A percentile compares a stretch with the other conserved stretches of the same genome.
Conservation (phyloP, 2,113 vertebrate species). For the Sebastes fasciatus region DNA sequence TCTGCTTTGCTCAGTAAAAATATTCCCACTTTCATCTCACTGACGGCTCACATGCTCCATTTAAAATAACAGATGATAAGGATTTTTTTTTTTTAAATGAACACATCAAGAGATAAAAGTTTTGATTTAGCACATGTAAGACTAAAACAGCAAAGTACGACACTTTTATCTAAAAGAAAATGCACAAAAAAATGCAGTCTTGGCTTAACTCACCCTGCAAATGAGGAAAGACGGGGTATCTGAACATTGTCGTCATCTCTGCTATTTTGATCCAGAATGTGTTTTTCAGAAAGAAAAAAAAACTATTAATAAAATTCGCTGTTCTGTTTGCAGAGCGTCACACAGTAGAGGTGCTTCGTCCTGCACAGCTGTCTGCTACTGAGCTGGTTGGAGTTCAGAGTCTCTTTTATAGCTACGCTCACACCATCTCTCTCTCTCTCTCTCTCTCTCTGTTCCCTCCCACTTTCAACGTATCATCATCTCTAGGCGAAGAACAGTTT, state of each 20-base stretch:
- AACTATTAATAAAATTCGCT: not conserved
- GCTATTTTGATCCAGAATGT: conserved; percentile 20
- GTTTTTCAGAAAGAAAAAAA: conserved; percentile 26
- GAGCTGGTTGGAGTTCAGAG: conserved; percentile 63
- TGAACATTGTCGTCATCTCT: conserved; percentile 81
- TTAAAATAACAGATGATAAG: not conserved
- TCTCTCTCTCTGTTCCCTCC: conserved; percentile 4
- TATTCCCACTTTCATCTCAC: not conserved
- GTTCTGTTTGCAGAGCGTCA: conserved; percentile 35
- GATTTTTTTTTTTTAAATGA: conserved; percentile 19
- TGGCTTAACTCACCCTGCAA: conserved; percentile 81
- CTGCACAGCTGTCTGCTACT: conserved; percentile 63
- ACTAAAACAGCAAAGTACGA: not conserved
- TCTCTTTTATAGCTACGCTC: conserved; percentile 70
- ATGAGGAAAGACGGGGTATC: conserved; percentile 81
- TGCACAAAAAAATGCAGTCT: not conserved
- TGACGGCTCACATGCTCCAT: not conserved
- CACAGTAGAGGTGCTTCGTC: conserved; percentile 36
- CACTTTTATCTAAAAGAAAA: not conserved
- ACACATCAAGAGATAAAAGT: not conserved
- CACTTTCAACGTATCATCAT: conserved; percentile 16
- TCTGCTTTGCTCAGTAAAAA: not conserved
- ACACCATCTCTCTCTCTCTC: not conserved
- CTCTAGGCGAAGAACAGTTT: not conserved
- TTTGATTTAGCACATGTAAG: not conserved